Evolutionary conservation across 2,888 invertebrate species (phyloP), one percentile per base, ranked within the genome.

Genomic region (Dryobota labecula): DNA sequence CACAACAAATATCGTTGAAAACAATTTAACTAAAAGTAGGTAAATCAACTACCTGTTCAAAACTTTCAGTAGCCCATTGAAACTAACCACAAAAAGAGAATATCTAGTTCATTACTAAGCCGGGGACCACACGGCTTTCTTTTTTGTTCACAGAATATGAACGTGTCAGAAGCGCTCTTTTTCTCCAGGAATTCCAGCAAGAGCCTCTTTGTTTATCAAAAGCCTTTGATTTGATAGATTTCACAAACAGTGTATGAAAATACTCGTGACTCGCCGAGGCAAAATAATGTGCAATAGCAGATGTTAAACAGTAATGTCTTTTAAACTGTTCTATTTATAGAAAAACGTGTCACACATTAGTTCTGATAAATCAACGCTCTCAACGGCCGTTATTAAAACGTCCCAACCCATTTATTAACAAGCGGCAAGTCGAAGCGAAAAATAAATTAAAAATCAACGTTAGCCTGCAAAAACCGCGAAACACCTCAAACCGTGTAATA

Each of bases 401-500:
- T 65, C 53, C 61, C 60, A 70, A 51, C 57, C n/a, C 27, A 49
- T 63, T 63, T 73, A 69, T 64, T 67, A 56, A 33, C 41, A n/a
- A 43, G 24, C 33, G 15, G 36, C n/a, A 33, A 49, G 30, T 47
- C 8, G 41, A 30, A 36, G 58, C 30, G 18, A 53, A 57, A 70
- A 67, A 57, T 33, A 57, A 73, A 69, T 64, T 61, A 56, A 73
- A 75, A 82, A 73, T 53, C 66, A 45, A 64, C 70, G 58, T 43
- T 45, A 70, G 73, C 66, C 63, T 58, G 33, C 47, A 71, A 79
- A 78, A 76, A 70, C 69, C 66, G 43, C 65, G 56, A 84, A 80
- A 73, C 77, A 80, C 79, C 82, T 77, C 83, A 87, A 83, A 81
- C 58, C 77, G 69, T 80, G 83, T 87, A 88, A 89, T 90, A 90